Base-by-base conservation (phyloP, 1,140 invertebrate species). In the Matsumurasca onukii region DNA sequence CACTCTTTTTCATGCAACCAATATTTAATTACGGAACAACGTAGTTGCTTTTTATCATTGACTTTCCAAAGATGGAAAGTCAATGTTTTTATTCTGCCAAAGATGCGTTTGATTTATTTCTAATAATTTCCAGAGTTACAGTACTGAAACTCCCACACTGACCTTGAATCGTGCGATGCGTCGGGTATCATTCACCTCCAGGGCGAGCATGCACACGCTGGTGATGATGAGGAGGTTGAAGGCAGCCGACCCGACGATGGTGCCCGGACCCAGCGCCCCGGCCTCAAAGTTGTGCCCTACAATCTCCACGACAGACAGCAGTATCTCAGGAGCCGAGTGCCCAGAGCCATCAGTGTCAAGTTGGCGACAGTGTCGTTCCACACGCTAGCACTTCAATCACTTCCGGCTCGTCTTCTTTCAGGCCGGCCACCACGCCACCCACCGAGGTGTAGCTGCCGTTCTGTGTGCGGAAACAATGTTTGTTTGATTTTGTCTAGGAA, bases 301-400 rank as follows among this genome's bases (percentile, higher is more conserved):
- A 31, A 86, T 85, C 77, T 88, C 86, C 69, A 89, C 86, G 66
- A 85, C 80, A 15, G 86, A 86, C 39, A 89, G 76, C 0, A 89
- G 75, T 69, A 89, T 89, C 77, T 89, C 87, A 0, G 87, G 87
- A 1, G 87, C 86, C 30, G 84, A 86, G 85, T 86, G 3, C 87
- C 87, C 2, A 89, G 76, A 9, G 88, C 87, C 86, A 89, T 88
- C 2, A 89, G 77, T 17, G 86, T 88, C n/a, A 89, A 76, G 76
- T 89, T 89, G 69, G 86, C 86, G 13, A 89, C 86, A 0, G 87
- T 88, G 73, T 87, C 85, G 72, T 88, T 89, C 86, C 87, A 89
- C 29, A 77, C 76, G 68, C 76, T n/a, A n/a, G 75, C 27, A 79
- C 76, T 73, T 80, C 78, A 25, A 80, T 69, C 9, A 77, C 70